Base-by-base conservation (phyloP, 2,888 invertebrate species). In the Meloe dianella region DNA sequence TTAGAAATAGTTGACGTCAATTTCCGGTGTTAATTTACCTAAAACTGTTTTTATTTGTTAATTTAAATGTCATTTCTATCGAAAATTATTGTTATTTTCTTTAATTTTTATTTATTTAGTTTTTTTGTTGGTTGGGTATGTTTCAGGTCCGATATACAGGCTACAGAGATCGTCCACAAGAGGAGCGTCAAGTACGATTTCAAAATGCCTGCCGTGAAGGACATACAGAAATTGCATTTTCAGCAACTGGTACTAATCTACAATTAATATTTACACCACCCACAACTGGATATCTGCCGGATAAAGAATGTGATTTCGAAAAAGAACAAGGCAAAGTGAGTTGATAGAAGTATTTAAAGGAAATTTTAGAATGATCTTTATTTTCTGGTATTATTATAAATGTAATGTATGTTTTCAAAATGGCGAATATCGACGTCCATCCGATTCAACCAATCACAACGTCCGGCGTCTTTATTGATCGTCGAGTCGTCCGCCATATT, bases 181-280 rank as follows among this genome's bases (percentile, higher is more conserved):
- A 97, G 81, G 97, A 98, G 84, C 89, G 97, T 47, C 95, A 96
- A 85, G 91, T 94, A 82, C 90, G 96, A 68, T 98, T 98, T 85
- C 94, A 95, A 83, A 94, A 93, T 80, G 96, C 95, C 61, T 97
- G 96, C 83, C 90, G 96, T 47, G 97, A 98, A 85, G 98, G 98
- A 7, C 96, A 96, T 85, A 95, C 96, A 1, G 98, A 98, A 86
- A 91, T 97, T 66, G 96, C 97, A n/a, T 97, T 97, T 84, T 92
- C 96, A 20, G 92, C 95, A 66, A 96, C 96, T 20, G 97, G 97
- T 72, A 97, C 96, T 74, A 98, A 97, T 85, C 87, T 98, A 65
- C 96, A 96, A 83, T 89, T 98, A 65, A 92, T 95, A 69, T 97
- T 98, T 83, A 86, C 87, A 65, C 86, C 87, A 87, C 86, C 82